Base-by-base conservation (phyloP, 2,797 vertebrate species). In the Leptatherina wallacei region DNA sequence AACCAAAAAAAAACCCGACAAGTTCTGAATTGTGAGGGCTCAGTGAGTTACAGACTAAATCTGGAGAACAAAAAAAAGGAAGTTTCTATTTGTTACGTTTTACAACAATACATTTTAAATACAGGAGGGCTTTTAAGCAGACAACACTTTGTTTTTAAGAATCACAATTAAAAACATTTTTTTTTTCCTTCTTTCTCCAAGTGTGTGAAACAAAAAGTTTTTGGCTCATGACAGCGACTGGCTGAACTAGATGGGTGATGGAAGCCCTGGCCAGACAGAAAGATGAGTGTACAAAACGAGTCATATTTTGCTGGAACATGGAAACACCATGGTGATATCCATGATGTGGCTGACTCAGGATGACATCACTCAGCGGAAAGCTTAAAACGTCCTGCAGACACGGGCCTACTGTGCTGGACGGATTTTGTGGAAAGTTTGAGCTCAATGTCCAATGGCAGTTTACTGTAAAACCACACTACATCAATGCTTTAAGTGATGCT, bases 351-450 rank as follows among this genome's bases (percentile, higher is more conserved):
- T 91, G 93, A 94, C 72, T 93, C 89, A 91, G 73, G 62, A 76
- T 83, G 84, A 87, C 82, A 65, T 92, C 91, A 91, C 51, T 64
- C 56, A 75, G 81, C 86, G 90, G 89, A 92, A 92, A 90, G 62
- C 75, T 82, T 65, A 11, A 70, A 64, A 75, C 77, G 69, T 81
- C 80, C 84, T 75, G 75, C 77, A 71, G 71, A 89, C 83, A 89
- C 58, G 84, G 57, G 68, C 65, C 78, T 77, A 80, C 85, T 85
- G 85, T 88, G 69, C 75, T 71, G 27, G 20, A 65, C 68, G 1
- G 47, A 22, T 36, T 63, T 36, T 61, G 59, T 75, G 81, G 80
- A 87, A 90, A 90, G 65, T 70, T 77, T 54, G 73, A 88, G 40
- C 49, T 29, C 13, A 0, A 49, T 14, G 18, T 47, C 69, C 29